These are phyloP conservation scores for Pedionomus torquatus DNA, from an alignment of 2,113 vertebrate species.

Conservation along the genomic window DNA sequence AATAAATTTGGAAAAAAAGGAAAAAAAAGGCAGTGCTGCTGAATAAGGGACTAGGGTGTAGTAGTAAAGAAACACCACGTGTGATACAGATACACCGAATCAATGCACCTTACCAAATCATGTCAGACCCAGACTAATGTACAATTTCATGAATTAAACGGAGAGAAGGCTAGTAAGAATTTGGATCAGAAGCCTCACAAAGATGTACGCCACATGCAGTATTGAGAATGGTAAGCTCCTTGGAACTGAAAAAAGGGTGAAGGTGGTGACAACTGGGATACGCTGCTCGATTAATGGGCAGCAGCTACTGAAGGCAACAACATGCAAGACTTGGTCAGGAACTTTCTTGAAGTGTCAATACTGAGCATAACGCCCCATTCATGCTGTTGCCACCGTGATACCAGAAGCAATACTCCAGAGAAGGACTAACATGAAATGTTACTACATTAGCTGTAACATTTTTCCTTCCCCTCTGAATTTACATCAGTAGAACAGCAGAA, in stretches of 20 bases:
- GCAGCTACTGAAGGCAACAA: neutral
- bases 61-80: neutral
- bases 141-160: neutral
- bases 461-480: neutral
- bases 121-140: neutral
- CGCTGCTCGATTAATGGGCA: neutral
- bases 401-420: neutral
- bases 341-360: neutral
- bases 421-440: neutral
- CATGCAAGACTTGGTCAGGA: neutral
- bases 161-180: neutral
- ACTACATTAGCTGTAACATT: neutral
- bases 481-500: neutral
- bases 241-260: neutral
- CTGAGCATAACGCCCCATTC: neutral
- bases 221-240: neutral
- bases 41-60: neutral
- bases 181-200: neutral
- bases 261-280: neutral
- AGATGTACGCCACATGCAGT: neutral
- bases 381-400: neutral
- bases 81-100: neutral
- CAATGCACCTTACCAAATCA: neutral
- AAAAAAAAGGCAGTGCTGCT: neutral
- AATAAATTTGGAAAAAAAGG: too few relatives aligned